Conservation (phyloP, 2,113 vertebrate species). For the Pitta sordida region DNA sequence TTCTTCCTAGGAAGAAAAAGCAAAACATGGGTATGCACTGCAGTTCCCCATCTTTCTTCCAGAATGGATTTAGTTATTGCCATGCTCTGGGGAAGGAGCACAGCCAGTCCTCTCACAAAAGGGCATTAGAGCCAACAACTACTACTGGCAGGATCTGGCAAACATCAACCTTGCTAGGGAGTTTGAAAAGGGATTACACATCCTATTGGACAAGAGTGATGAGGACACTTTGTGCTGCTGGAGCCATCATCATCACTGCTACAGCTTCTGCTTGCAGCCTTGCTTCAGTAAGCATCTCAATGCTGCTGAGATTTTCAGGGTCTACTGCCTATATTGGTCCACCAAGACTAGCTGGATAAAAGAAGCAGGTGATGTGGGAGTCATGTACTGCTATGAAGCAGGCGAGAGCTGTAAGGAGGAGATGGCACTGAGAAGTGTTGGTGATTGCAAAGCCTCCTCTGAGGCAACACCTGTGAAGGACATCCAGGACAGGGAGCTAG, state of each 20-base stretch:
- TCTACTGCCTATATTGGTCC: background rate
- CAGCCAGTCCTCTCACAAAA: background rate
- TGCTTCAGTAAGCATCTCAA: background rate
- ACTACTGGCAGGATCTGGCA: background rate
- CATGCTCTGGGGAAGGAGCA: background rate
- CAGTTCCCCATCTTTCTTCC: background rate
- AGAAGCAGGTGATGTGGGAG: background rate
- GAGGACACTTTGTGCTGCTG: background rate
- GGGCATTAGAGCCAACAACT: background rate
- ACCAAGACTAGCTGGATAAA: background rate
- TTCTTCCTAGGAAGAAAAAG: constrained; percentile 73
- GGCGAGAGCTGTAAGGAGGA: background rate
- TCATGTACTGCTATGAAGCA: background rate
- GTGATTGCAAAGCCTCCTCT: background rate
- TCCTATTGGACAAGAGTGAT: background rate
- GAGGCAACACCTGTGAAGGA: background rate
- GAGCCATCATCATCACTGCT: background rate
- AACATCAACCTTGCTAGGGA: background rate
- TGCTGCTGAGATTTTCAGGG: background rate
- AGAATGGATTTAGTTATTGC: background rate
- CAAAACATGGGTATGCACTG: background rate
- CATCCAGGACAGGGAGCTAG: background rate
- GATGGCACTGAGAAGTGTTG: background rate
- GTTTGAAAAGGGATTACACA: background rate
- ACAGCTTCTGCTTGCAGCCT: background rate